These are phyloP conservation scores for Philaenus spumarius DNA, from an alignment of 1,140 invertebrate species.

Conservation along the genomic window DNA sequence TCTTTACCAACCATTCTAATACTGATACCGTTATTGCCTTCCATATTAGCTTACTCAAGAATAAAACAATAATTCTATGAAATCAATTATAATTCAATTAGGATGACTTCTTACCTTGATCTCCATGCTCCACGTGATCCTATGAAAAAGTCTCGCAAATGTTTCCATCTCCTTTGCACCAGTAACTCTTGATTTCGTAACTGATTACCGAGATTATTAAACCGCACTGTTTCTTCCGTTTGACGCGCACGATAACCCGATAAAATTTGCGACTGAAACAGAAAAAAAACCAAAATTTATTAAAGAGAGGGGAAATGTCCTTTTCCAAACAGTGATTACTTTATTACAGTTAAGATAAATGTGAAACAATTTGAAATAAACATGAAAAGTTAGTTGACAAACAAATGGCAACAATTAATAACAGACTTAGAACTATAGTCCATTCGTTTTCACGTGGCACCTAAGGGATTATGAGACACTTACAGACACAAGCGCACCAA, in stretches of 20 bases:
- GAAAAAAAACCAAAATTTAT: slow-evolving; percentile 1
- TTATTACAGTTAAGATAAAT: not conserved
- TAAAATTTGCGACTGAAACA: slow-evolving; percentile 46
- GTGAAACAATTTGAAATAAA: not conserved
- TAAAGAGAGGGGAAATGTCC: too few relatives aligned
- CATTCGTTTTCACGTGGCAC: too few relatives aligned
- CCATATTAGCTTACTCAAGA: too few relatives aligned
- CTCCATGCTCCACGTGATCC: slow-evolving; percentile 53
- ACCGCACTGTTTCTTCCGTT: slow-evolving; percentile 45
- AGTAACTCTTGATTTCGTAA: slow-evolving; percentile 44
- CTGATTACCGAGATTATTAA: slow-evolving; percentile 43
- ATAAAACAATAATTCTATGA: too few relatives aligned
- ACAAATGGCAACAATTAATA: too few relatives aligned
- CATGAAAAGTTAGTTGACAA: not conserved
- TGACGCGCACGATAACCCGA: slow-evolving; percentile 45
- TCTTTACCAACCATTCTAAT: too few relatives aligned
- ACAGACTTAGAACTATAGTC: too few relatives aligned
- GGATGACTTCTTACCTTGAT: slow-evolving; percentile 37
- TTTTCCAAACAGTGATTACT: too few relatives aligned
- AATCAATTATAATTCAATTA: too few relatives aligned
- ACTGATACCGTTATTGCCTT: too few relatives aligned
- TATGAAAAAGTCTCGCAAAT: slow-evolving; percentile 45
- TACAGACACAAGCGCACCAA: too few relatives aligned
- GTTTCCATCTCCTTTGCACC: slow-evolving; percentile 48
- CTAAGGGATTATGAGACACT: too few relatives aligned